These are phyloP conservation scores for Apodemia mormo DNA, from an alignment of 2,888 invertebrate species.

Conservation along the genomic window DNA sequence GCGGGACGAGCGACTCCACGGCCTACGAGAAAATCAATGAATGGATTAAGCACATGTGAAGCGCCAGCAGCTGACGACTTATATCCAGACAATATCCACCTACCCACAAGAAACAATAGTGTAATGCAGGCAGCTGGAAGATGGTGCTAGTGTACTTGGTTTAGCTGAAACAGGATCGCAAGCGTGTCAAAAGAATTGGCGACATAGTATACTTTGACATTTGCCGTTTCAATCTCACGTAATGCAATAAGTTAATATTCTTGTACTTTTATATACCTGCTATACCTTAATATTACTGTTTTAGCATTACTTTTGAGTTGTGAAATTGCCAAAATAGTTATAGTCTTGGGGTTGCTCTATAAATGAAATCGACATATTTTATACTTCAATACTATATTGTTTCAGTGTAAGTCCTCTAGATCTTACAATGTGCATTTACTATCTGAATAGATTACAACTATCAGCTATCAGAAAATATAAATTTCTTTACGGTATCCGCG, in stretches of 20 bases:
- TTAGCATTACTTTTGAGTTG: no score
- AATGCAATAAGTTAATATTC: neutral
- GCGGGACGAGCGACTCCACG: constrained; percentile 65
- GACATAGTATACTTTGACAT: neutral
- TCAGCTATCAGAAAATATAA: no score
- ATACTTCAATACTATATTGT: no score
- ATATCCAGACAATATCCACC: constrained; percentile 58
- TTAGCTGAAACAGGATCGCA: neutral
- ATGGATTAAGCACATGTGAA: constrained; percentile 55
- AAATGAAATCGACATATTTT: no score
- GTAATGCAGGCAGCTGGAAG: constrained; percentile 45
- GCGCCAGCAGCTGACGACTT: constrained; percentile 66
- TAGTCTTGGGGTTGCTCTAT: no score
- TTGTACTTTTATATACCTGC: no score
- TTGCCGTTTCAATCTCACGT: neutral
- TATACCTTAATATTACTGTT: no score
- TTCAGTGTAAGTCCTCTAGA: no score
- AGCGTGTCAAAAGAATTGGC: neutral
- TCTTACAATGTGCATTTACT: no score
- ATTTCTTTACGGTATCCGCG: no score
- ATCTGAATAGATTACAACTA: no score
- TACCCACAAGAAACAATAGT: constrained; percentile 46
- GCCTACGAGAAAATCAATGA: constrained; percentile 53
- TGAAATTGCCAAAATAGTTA: no score
- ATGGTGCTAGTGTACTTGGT: constrained; percentile 54